Base-by-base conservation (phyloP, 2,888 invertebrate species). In the Drosophila niveifrons region DNA sequence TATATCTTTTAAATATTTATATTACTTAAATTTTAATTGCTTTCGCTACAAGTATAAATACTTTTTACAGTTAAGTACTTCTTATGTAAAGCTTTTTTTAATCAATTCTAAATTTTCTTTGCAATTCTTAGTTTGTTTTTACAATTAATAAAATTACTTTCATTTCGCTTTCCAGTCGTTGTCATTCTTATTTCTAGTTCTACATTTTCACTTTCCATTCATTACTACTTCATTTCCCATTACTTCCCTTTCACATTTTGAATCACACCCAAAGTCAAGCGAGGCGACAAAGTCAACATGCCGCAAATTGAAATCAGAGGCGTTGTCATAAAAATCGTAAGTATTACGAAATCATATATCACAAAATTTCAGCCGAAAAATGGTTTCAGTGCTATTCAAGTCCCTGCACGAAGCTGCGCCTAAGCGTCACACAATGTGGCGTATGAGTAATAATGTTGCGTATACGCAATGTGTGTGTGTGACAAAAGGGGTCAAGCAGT, bases 361-460 rank as follows among this genome's bases (percentile, higher is more conserved):
- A 76, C 62, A 66, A 50, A 13, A 58, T 34, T 61, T 29, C 41
- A 11, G 50, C 39, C 39, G 2, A 29, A 53, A 62, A 62, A 41
- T 36, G 51, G 72, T 64, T 71, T 48, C 50, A 31, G 31, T 36
- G 36, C 36, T 36, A n/a, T 47, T 41, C 46, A 18, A 34, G 47
- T 50, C 46, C 29, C 17, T 64, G 64, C 73, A 68, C 61, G 52
- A 72, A 50, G 64, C 73, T 74, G 72, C 55, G 72, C 67, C 64
- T 56, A 56, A 67, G 39, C 44, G 61, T 11, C 57, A 36, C 65
- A 41, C 65, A 61, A 59, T 52, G 28, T 6, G 66, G 53, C 78
- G 80, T 78, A 80, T 80, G 72, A 66, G 75, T 75, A 77, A 78
- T 74, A 71, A 43, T 71, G 66, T 66, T 66, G 47, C 51, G 76